Evolutionary conservation across 2,113 vertebrate species (phyloP), one percentile per base, ranked within the genome.

Genomic region (Neodon shergylaensis): DNA sequence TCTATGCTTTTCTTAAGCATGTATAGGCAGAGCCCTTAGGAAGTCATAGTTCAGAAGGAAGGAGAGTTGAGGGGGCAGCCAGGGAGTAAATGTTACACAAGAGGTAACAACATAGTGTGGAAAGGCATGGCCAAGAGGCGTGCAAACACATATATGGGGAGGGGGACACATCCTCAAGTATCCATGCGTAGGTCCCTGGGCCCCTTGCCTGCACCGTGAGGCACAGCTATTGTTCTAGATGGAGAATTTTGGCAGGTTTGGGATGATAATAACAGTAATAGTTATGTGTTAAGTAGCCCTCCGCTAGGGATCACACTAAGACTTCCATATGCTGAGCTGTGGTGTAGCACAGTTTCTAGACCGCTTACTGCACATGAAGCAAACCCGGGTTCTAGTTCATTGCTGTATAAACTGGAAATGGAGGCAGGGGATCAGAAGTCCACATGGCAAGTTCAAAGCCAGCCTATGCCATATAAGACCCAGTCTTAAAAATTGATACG

Each of bases 151-250:
- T 0, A 14, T 3, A 1, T 10, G 1, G 21, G 5, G 1, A n/a
- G 0, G 0, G 83, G 12, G 8, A 39, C 9, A 2, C 0, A 0
- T 42, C 19, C 9, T 78, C 1, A 5, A 39, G 39, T 72, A 11
- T 24, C 88, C 33, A 3, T 0, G 21, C 36, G 16, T 52, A 36
- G 1, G 63, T 17, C 49, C 72, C 78, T 26, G 44, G n/a, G 54
- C 16, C 11, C 14, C 19, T 44, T 88, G 92, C 39, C 73, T 49
- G 44, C 1, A 21, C 81, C 76, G 16, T 11, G 11, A 61, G 36
- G 36, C 73, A 73, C 39, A 72, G 28, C 16, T 47, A n/a, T 10
- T 42, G 10, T 33, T 82, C 47, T 12, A 44, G 33, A 6, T 21
- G 31, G 54, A 61, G 36, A 70, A 79, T 49, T 14, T 36, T 22